A percentile compares a stretch with the other conserved stretches of the same genome.
These are phyloP conservation scores for Sebastes reedi DNA, from an alignment of 2,797 vertebrate genomes.

Conservation along the genomic window DNA sequence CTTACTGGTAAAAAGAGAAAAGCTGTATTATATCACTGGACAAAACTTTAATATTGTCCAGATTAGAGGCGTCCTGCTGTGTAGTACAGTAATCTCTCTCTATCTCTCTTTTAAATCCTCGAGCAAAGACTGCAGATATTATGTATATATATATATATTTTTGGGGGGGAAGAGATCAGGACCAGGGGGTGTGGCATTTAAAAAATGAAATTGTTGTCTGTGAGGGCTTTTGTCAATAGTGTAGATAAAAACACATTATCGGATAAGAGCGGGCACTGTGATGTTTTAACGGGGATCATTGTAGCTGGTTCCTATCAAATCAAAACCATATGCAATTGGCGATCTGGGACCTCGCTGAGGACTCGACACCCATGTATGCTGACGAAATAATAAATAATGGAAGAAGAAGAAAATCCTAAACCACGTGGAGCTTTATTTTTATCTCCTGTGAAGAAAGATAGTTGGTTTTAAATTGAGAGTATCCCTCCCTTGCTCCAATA, in stretches of 20 bases:
- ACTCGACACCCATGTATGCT: not conserved
- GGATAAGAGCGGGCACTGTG: constrained; percentile 19
- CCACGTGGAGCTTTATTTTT: constrained; percentile 8
- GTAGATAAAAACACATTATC: constrained; percentile 32
- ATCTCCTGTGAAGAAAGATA: not conserved
- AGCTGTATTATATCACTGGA: constrained; percentile 11
- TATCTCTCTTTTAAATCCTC: not conserved
- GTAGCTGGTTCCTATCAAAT: constrained; percentile 20
- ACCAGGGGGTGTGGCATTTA: not conserved
- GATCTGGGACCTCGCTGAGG: not conserved
- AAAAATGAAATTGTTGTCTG: not conserved
- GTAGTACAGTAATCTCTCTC: constrained; percentile 5
- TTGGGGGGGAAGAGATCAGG: not conserved
- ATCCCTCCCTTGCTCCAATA: constrained; percentile 7
- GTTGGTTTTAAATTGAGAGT: constrained; percentile 47
- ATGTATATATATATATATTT: not conserved
- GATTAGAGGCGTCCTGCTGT: constrained; percentile 13
- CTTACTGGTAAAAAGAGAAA: constrained; percentile 22
- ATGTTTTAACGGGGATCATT: constrained; percentile 13
- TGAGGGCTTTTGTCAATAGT: constrained; percentile 5
- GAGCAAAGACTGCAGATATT: not conserved
- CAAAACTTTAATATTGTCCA: constrained; percentile 25
- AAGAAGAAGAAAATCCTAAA: constrained; percentile 33
- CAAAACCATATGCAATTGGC: not conserved
- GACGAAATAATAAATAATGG: constrained; percentile 13